Percentiles rank a stretch among this genome's conserved stretches.
Evolutionary conservation across 2,797 vertebrate species (phyloP).

Genomic region (Poliocrania exsul): DNA sequence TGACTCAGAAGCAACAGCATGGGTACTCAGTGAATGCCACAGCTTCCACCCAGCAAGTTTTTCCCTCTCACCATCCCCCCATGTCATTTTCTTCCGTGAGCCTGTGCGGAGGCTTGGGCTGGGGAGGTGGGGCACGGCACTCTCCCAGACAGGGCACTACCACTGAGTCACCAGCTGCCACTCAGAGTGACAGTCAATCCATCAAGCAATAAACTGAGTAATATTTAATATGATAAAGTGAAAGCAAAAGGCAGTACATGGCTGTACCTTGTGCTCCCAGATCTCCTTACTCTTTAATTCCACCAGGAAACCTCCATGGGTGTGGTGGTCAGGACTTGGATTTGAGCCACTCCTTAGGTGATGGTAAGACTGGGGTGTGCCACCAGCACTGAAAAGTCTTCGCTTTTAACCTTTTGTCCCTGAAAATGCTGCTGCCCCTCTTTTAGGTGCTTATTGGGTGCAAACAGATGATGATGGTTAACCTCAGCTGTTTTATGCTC

Average conservation of each 20-base stretch:
- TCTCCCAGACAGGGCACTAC: background rate
- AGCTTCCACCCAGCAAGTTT: background rate
- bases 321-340: background rate
- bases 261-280: background rate
- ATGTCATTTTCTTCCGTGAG: rapidly evolving
- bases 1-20: background rate
- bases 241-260: background rate
- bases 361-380: background rate
- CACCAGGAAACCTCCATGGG: background rate
- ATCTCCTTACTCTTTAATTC: background rate
- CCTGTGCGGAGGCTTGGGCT: rapidly evolving
- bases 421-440: background rate
- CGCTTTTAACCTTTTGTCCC: background rate
- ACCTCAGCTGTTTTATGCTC: background rate
- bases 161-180: background rate
- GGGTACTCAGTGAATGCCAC: background rate
- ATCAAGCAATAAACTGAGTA: background rate
- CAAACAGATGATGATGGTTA: background rate
- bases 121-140: rapidly evolving
- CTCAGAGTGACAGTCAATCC: rapidly evolving
- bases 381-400: background rate
- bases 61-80: background rate
- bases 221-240: background rate
- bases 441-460: background rate
- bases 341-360: background rate